phyloP scores from a whole-genome alignment of 1,140 invertebrate species.

The Rhyacophila brunnea region DNA sequence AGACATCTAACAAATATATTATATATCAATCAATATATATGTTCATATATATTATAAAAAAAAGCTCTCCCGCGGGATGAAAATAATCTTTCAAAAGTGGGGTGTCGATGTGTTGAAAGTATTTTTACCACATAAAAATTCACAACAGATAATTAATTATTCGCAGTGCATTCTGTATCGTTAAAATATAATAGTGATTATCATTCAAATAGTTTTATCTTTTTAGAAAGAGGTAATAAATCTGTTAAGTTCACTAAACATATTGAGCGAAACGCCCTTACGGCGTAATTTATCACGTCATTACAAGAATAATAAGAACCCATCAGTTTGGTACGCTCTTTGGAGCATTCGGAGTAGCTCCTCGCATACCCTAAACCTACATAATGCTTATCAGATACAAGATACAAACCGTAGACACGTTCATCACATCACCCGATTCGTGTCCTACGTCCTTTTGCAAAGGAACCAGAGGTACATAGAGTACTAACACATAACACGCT shows the following conservation, averaged over 20 bases:
- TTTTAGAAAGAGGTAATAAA: conserved; percentile 57
- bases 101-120: no score
- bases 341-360: conserved; percentile 15
- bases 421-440: conserved; percentile 20
- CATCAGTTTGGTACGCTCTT: conserved; percentile 29
- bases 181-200: conserved; percentile 16
- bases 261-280: conserved; percentile 55
- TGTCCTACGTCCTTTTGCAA: conserved; percentile 24
- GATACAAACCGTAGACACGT: conserved; percentile 45
- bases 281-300: conserved; percentile 54
- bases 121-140: no score
- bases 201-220: conserved; percentile 19
- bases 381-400: conserved; percentile 58
- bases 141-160: no score
- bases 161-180: neutral
- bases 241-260: conserved; percentile 58
- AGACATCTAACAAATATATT: neutral
- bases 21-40: no score
- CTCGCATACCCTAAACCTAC: conserved; percentile 51
- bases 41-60: no score
- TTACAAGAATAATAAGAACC: conserved; percentile 30
- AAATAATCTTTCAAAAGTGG: no score
- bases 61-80: no score
- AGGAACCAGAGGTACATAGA: conserved; percentile 32
- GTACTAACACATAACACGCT: conserved; percentile 33